Evolutionary conservation across 2,888 invertebrate species (phyloP), one percentile per base, ranked within the genome.

Genomic region (Erynnis tages): DNA sequence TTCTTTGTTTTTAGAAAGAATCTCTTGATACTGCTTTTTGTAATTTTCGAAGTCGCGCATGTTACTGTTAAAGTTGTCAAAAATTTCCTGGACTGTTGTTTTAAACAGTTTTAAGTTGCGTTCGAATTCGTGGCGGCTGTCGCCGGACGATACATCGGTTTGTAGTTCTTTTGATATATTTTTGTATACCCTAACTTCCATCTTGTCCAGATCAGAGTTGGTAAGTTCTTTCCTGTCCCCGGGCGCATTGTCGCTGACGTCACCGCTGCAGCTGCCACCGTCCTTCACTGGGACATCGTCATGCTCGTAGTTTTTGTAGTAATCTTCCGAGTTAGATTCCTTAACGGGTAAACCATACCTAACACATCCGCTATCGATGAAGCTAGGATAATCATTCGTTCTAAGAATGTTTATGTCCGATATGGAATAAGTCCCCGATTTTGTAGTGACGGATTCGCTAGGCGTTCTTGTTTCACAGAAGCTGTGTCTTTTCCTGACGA

Each of bases 71-170:
- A 85, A 88, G 34, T 76, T 82, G 19, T 81, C 77, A 41, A 88
- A 85, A 38, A 89, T 82, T 53, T 82, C 75, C 59, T 80, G 73
- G 0, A 88, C 81, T 0, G 84, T 82, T 0, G 69, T 71, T 65
- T 73, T 85, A 54, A 88, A 84, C 46, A 82, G 71, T 59, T 82
- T 77, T 1, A 86, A 73, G 29, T 81, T 78, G 0, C 80, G 79
- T n/a, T 87, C 85, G 4, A 84, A 79, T n/a, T 87, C 85, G 4
- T 83, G 65, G 40, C 71, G 74, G 53, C 61, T 65, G 21, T 21
- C 21, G 1, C 17, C n/a, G 0, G 77, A 73, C 10, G 58, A 66
- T 16, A 73, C 69, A 1, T 79, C 71, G 0, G 71, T 73, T 57
- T 75, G 73, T 4, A 82, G 59, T 50, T 82, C 78, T 54, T 75